These are phyloP conservation scores for Ophion ventricosus DNA, from an alignment of 2,888 invertebrate genomes.

Conservation along the genomic window DNA sequence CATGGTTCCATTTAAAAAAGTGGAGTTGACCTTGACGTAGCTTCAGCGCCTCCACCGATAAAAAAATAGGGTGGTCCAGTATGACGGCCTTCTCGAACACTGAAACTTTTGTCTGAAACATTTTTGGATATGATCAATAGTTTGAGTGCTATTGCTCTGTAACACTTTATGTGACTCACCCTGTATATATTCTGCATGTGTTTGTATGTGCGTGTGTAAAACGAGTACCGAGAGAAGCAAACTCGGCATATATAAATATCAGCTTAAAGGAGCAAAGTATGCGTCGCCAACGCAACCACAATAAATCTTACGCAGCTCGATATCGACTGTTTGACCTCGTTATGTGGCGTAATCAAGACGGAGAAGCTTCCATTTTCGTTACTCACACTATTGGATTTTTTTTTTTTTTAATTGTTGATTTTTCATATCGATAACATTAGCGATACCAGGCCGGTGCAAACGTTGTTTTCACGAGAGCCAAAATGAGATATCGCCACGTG, in stretches of 20 bases:
- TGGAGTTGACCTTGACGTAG: no score
- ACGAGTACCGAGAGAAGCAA: conserved; percentile 19
- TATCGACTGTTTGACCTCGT: conserved; percentile 60
- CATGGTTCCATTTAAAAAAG: no score
- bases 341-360: conserved; percentile 28
- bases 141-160: no score
- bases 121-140: no score
- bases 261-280: conserved; percentile 52
- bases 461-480: not conserved
- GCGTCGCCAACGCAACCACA: conserved; percentile 59
- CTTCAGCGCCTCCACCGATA: no score
- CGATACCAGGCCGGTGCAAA: not conserved
- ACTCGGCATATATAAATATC: conserved; percentile 44
- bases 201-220: conserved; percentile 31
- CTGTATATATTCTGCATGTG: conserved; percentile 8
- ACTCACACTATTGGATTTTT: not conserved
- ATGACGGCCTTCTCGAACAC: no score
- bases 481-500: not conserved
- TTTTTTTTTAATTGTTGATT: not conserved
- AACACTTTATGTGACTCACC: no score
- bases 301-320: conserved; percentile 56
- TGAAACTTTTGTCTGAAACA: no score
- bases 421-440: not conserved
- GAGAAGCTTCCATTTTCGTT: conserved; percentile 41
- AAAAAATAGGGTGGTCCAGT: no score